Percentiles rank a stretch among this genome's conserved stretches.
Conservation (phyloP, 2,113 vertebrate species). For the Notothenia coriiceps region DNA sequence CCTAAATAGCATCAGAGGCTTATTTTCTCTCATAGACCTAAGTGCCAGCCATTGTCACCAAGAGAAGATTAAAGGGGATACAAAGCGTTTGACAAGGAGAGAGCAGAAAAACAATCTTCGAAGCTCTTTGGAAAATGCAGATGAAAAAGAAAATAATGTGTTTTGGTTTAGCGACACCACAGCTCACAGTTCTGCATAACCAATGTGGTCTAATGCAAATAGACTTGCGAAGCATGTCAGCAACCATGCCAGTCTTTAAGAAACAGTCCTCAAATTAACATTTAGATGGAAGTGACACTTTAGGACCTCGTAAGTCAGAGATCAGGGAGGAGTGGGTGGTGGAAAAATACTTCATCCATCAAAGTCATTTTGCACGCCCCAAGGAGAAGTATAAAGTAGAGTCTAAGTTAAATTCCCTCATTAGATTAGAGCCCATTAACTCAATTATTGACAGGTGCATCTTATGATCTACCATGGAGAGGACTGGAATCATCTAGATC, state of each 20-base stretch:
- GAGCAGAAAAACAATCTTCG: constrained; percentile 47
- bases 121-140: constrained; percentile 44
- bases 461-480: constrained; percentile 50
- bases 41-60: constrained; percentile 13
- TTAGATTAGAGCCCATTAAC: constrained; percentile 75
- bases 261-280: constrained; percentile 79
- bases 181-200: constrained; percentile 19
- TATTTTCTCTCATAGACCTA: constrained; percentile 45
- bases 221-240: constrained; percentile 57
- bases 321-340: constrained; percentile 49
- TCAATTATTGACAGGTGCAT: constrained; percentile 78
- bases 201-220: constrained; percentile 38
- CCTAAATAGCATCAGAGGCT: constrained; percentile 46
- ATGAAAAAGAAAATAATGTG: constrained; percentile 5
- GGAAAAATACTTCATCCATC: constrained; percentile 58
- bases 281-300: constrained; percentile 78
- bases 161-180: constrained; percentile 15
- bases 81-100: constrained; percentile 47
- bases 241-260: constrained; percentile 56
- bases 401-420: constrained; percentile 41
- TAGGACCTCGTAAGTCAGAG: constrained; percentile 58
- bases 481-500: constrained; percentile 46
- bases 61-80: constrained; percentile 52
- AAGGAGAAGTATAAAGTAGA: constrained; percentile 40
- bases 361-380: constrained; percentile 68